A percentile compares a stretch with the other conserved stretches of the same genome.
phyloP scores from a whole-genome alignment of 2,113 vertebrate species.

The Cheilinus undulatus region DNA sequence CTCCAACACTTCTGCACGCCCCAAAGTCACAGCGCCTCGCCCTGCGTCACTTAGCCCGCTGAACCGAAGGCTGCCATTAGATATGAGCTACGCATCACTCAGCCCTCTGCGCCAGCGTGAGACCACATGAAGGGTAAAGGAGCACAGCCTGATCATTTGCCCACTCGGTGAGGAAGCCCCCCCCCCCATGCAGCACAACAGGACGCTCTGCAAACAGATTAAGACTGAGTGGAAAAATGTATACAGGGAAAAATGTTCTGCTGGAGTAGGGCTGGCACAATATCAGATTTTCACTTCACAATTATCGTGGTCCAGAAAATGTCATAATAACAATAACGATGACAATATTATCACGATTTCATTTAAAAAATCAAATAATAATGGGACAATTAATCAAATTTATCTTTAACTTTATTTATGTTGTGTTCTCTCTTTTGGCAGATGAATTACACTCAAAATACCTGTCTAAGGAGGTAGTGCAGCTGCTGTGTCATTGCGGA shows the following conservation, averaged over 20 bases:
- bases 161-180: constrained; percentile 35
- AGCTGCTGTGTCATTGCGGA: too few relatives aligned
- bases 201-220: constrained; percentile 36
- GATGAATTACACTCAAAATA: too few relatives aligned
- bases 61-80: constrained; percentile 76
- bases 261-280: too few relatives aligned
- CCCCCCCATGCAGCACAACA: neutral
- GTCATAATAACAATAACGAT: too few relatives aligned
- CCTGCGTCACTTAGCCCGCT: constrained; percentile 72
- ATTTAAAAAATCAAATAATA: too few relatives aligned
- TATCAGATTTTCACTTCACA: too few relatives aligned
- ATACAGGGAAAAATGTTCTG: constrained; percentile 23
- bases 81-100: constrained; percentile 74
- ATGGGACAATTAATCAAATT: too few relatives aligned
- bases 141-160: constrained; percentile 65
- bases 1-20: constrained; percentile 60
- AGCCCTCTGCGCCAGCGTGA: constrained; percentile 52
- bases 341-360: too few relatives aligned
- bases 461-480: too few relatives aligned
- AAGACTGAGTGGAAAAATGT: constrained; percentile 19
- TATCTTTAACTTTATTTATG: too few relatives aligned
- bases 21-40: constrained; percentile 70
- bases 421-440: too few relatives aligned
- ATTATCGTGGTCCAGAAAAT: too few relatives aligned
- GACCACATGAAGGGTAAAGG: constrained; percentile 71